Base-by-base conservation (phyloP, 2,113 vertebrate genomes). In the Chrysochloris asiatica region DNA sequence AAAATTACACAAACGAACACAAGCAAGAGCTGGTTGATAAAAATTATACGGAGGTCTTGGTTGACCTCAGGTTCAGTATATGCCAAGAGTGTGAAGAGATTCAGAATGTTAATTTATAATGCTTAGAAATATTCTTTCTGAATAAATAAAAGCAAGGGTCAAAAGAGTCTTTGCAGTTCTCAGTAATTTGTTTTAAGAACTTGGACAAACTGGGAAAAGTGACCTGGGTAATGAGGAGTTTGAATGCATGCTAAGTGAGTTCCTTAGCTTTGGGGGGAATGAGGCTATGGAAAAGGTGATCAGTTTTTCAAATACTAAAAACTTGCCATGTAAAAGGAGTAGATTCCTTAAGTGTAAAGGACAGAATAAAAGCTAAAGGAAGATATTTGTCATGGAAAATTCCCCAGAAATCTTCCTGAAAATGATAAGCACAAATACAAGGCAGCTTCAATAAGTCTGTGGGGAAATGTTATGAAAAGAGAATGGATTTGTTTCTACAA, bases 21-120 rank as follows among this genome's bases (percentile, higher is more conserved):
- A 30, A 8, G 28, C 91, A 67, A 86, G 81, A 48, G 1, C 26
- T 69, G 9, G 8, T 50, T 79, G 84, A 17, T 61, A 43, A 54
- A 84, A 65, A 75, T 26, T 12, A 76, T 54, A 45, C 26, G 28
- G 14, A 81, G 24, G 86, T 63, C 69, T 67, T 61, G 38, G 22
- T 41, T 89, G 90, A 92, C 24, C 43, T 91, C 56, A 36, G 54
- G 3, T 78, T 92, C 61, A 84, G 22, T 63, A 56, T 41, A 81
- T 56, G 54, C 11, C 21, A 54, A 63, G 78, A 69, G 2, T 63
- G 10, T 93, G 26, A 65, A 78, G 87, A 93, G 48, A 41, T 26
- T 24, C 4, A 24, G 77, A 69, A 54, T n/a, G 12, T 47, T 93
- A 88, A 75, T 30, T 73, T 54, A 22, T 1, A 17, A 41, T 26